These are phyloP conservation scores for Tetheella fluctuosa DNA, from an alignment of 2,888 invertebrate species.

Conservation along the genomic window DNA sequence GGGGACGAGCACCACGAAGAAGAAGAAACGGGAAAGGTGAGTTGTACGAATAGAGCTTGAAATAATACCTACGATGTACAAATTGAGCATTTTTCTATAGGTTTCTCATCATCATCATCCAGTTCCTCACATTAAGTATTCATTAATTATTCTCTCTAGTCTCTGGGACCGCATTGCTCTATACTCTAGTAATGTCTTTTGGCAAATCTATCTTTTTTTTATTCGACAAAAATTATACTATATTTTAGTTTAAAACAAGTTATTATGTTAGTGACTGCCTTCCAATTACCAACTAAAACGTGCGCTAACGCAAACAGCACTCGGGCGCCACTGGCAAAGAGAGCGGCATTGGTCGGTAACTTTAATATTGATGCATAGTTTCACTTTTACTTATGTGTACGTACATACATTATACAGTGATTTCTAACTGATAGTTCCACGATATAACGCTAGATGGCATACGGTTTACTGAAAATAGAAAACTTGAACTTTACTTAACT, in stretches of 20 bases:
- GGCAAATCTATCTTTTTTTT: too few relatives aligned
- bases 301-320: slow-evolving; percentile 27
- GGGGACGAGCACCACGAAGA: slow-evolving; percentile 79
- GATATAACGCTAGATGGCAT: slow-evolving; percentile 46
- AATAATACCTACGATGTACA: too few relatives aligned
- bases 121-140: too few relatives aligned
- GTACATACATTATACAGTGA: slow-evolving; percentile 18
- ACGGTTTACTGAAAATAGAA: background rate
- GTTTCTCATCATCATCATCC: too few relatives aligned
- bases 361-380: slow-evolving; percentile 23
- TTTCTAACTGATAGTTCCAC: slow-evolving; percentile 32
- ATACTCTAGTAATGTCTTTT: too few relatives aligned
- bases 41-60: slow-evolving; percentile 8
- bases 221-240: background rate
- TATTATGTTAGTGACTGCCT: background rate
- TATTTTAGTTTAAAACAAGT: too few relatives aligned
- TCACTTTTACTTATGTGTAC: slow-evolving; percentile 51
- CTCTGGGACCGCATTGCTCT: too few relatives aligned
- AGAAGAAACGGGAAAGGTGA: slow-evolving; percentile 81
- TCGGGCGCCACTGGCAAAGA: slow-evolving; percentile 20
- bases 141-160: too few relatives aligned
- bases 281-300: background rate
- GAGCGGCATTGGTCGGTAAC: slow-evolving; percentile 38
- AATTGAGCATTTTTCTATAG: too few relatives aligned
- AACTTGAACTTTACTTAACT: background rate